Base-by-base conservation (phyloP, 2,888 invertebrate genomes). In the Tenthredo scrophulariae region DNA sequence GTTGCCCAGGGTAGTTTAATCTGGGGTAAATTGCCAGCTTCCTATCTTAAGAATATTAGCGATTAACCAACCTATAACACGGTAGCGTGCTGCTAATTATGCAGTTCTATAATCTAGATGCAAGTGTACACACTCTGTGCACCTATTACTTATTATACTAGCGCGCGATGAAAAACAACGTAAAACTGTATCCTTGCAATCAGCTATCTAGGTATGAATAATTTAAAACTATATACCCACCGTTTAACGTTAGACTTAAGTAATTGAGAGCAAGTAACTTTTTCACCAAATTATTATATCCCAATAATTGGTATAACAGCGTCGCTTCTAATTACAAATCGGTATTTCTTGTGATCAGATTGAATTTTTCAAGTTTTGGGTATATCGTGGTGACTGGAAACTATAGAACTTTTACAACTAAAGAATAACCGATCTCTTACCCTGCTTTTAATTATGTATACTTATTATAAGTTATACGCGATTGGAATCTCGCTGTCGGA, bases 61-160 rank as follows among this genome's bases (percentile, higher is more conserved):
- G 62, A 80, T 62, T 29, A 37, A 80, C 62, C 22, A 40, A 37
- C 26, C 62, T 58, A 40, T 80, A 62, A 62, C 80, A 62, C n/a
- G 58, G 80, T 80, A 18, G 80, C 80, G 80, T 80, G 80, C 40
- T 40, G 62, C 58, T 80, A 62, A 80, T 80, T 80, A 62, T 62
- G 58, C 40, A 62, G 37, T 58, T 80, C 40, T 62, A 62, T 62
- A 62, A 58, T 80, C 58, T 80, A 80, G 80, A 80, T 80, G 58
- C 80, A 37, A 80, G 58, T 80, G 22, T 79, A 62, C 62, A 10
- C 62, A 40, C 80, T 80, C 62, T 43, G 80, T 62, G 62, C 80
- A 37, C 58, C 37, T 62, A 37, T 62, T 62, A 80, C 62, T 62
- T 80, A 33, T 29, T 62, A 62, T 62, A 80, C 62, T 62, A 80